Base-by-base conservation (phyloP, 2,888 invertebrate species). In the Catotricha subobsoleta region DNA sequence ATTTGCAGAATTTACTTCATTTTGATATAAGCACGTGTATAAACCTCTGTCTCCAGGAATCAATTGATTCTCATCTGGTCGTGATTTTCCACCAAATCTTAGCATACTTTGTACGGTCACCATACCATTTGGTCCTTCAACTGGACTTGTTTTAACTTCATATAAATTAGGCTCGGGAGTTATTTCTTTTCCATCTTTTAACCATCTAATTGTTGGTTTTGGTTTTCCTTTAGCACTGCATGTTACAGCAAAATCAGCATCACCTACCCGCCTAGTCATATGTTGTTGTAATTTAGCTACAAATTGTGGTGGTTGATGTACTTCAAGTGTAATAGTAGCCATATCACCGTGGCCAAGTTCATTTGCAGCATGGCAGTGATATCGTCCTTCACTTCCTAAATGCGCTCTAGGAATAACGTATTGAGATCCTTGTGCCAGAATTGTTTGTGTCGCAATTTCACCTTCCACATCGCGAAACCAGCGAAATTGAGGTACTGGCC, bases 171-270 rank as follows among this genome's bases (percentile, higher is more conserved):
- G 69, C 51, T 80, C 80, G 1, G 78, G 75, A 23, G 79, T 73
- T 23, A 90, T 71, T 56, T 86, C 84, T 27, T 73, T 69, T 42
- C 80, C 80, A 56, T 87, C 84, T 58, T 91, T 91, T 44, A 81
- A 66, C 91, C 91, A 92, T 46, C 74, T 74, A 3, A 90, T 77
- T 36, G 67, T 69, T 0, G 91, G 90, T 35, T 78, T 73, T 0
- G 91, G 91, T 56, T 91, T 91, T 1, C 88, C 90, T 51, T 81
- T 76, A 3, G 88, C 90, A 48, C 80, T 78, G 58, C 91, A 91
- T 1, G 80, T 74, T 2, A 86, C 77, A 13, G 76, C 72, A 58
- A 80, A 87, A 44, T 80, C 80, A 1, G 70, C 68, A 51, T 87
- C 87, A 12, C 80, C 81, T 13, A 84, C 79, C 43, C 79, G 73